Percentiles rank a stretch among this genome's conserved stretches.
These are phyloP conservation scores for Ciconia stormi DNA, from an alignment of 2,113 vertebrate genomes.

Conservation along the genomic window DNA sequence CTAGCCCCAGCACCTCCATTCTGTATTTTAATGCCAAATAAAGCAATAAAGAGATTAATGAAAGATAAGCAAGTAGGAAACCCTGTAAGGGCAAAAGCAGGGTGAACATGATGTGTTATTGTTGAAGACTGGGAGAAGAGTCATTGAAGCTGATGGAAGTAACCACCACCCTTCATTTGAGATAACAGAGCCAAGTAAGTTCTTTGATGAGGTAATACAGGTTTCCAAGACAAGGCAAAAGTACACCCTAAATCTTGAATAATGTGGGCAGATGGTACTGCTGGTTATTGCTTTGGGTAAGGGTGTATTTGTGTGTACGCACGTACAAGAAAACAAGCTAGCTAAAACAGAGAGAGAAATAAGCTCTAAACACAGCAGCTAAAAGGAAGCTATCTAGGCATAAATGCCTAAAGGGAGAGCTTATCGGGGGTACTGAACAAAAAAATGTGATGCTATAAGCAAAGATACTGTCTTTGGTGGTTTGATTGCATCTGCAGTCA, in stretches of 20 bases:
- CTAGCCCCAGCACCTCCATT: neutral
- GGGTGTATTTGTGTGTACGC: neutral
- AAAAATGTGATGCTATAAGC: neutral
- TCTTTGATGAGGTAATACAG: conserved; percentile 44
- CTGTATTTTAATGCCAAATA: conserved; percentile 25
- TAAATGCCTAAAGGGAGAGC: neutral
- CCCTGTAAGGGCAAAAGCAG: neutral
- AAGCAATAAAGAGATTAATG: conserved; percentile 5
- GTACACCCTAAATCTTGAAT: neutral
- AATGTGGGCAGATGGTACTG: neutral
- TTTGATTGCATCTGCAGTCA: neutral
- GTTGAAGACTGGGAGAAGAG: neutral
- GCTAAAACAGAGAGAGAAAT: neutral
- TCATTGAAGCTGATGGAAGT: conserved; percentile 7
- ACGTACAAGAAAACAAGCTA: neutral
- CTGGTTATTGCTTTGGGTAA: conserved; percentile 4
- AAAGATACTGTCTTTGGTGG: neutral
- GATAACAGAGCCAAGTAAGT: conserved; percentile 1
- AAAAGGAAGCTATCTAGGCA: neutral
- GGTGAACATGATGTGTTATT: neutral
- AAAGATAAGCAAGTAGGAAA: conserved; percentile 25
- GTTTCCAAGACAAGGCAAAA: conserved; percentile 16
- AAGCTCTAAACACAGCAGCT: neutral
- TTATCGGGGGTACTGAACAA: neutral
- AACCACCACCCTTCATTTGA: conserved; percentile 17